Percentiles rank a stretch among this genome's conserved stretches.
Conservation (phyloP, 1,140 invertebrate species). For the Phortica variegata region DNA sequence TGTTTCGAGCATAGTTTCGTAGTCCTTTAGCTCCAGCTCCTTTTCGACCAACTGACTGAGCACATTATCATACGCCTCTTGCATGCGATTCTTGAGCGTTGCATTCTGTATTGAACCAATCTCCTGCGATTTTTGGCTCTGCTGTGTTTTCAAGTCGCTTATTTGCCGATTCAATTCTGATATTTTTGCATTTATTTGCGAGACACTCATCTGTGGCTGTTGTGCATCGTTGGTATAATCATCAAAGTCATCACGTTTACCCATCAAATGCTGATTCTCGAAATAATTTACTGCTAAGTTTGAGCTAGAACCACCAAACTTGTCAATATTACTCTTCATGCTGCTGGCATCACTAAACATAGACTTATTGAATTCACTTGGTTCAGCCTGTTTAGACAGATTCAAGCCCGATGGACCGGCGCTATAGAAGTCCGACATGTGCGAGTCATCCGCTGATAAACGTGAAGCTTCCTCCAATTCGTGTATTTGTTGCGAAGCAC, state of each 20-base stretch:
- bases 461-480: constrained; percentile 79
- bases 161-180: constrained; percentile 69
- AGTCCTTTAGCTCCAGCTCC: constrained; percentile 65
- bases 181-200: constrained; percentile 61
- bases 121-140: constrained; percentile 77
- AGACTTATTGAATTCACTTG: constrained; percentile 41
- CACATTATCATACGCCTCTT: constrained; percentile 76
- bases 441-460: constrained; percentile 73
- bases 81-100: constrained; percentile 77
- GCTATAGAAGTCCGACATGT: constrained; percentile 68
- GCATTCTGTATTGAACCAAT: constrained; percentile 84
- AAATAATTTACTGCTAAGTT: constrained; percentile 44
- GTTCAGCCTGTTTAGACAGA: constrained; percentile 42
- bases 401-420: constrained; percentile 12
- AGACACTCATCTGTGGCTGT: constrained; percentile 39
- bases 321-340: constrained; percentile 32
- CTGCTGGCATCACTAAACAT: constrained; percentile 41
- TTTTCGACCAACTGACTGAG: constrained; percentile 77
- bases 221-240: constrained; percentile 40
- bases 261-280: constrained; percentile 32
- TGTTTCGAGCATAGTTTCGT: constrained; percentile 44
- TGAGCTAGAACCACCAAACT: constrained; percentile 37
- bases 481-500: constrained; percentile 61
- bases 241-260: constrained; percentile 43
- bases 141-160: constrained; percentile 68